Evolutionary conservation across 2,888 invertebrate species (phyloP).

Genomic region (Myathropa florea): DNA sequence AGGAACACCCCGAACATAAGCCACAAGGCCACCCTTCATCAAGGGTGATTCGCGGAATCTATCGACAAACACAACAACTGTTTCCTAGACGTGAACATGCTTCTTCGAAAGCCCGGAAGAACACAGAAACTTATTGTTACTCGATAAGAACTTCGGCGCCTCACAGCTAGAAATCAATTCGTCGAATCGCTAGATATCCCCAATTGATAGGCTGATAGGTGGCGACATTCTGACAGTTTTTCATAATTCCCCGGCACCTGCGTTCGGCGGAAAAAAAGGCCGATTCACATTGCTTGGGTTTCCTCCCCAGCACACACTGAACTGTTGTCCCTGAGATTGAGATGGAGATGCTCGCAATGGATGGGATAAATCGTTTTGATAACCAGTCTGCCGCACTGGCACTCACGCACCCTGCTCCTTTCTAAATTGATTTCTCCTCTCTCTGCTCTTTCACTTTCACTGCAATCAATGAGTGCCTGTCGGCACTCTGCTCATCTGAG

Average conservation of each 20-base stretch:
- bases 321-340: not conserved
- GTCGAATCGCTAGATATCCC: not conserved
- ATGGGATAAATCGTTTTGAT: not conserved
- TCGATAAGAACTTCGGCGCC: not conserved
- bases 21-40: not conserved
- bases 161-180: not conserved
- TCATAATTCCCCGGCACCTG: not conserved
- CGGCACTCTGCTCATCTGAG: not conserved
- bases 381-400: conserved; percentile 1
- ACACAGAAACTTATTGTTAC: not conserved
- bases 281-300: not conserved
- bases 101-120: not conserved
- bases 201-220: not conserved
- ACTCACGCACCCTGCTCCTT: conserved; percentile 3
- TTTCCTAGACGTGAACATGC: not conserved
- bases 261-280: too few relatives aligned
- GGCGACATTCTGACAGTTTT: not conserved
- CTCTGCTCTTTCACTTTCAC: not conserved
- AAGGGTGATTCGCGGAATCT: not conserved
- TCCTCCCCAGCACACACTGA: not conserved
- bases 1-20: not conserved
- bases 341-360: not conserved
- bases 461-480: not conserved
- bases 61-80: not conserved
- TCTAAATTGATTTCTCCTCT: conserved; percentile 14